phyloP scores from a whole-genome alignment of 2,888 invertebrate species.

The Hyppa rectilinea region DNA sequence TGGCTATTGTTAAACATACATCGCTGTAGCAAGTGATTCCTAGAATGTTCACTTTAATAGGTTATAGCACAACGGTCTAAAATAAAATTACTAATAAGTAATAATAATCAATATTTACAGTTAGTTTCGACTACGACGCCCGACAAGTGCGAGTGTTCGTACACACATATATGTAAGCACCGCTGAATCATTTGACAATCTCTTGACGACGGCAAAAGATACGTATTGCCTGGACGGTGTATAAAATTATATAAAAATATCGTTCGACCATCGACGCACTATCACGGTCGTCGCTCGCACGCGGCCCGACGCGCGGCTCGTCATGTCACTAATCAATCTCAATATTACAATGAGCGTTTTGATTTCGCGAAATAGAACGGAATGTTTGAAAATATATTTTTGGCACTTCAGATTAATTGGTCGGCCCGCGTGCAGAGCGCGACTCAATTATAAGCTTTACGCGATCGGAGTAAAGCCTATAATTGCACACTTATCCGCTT shows the following conservation, averaged over 20 bases:
- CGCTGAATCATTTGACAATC: slow-evolving; percentile 65
- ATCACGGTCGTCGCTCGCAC: slow-evolving; percentile 46
- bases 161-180: slow-evolving; percentile 71
- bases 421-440: slow-evolving; percentile 59
- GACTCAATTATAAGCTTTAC: slow-evolving; percentile 60
- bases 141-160: slow-evolving; percentile 62
- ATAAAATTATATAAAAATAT: slow-evolving; percentile 64
- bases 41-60: slow-evolving; percentile 74
- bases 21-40: slow-evolving; percentile 66
- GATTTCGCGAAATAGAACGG: slow-evolving; percentile 41
- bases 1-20: slow-evolving; percentile 64
- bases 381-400: slow-evolving; percentile 57
- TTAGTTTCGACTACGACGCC: slow-evolving; percentile 74
- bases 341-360: slow-evolving; percentile 34
- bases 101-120: slow-evolving; percentile 89
- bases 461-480: slow-evolving; percentile 55
- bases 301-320: slow-evolving; percentile 35
- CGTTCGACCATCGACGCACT: slow-evolving; percentile 60
- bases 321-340: slow-evolving; percentile 34
- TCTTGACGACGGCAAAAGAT: slow-evolving; percentile 60
- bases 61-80: slow-evolving; percentile 89
- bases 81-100: slow-evolving; percentile 89
- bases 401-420: slow-evolving; percentile 62
- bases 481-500: slow-evolving; percentile 54
- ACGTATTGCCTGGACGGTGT: slow-evolving; percentile 64